These are phyloP conservation scores for Marronus borbonicus DNA, from an alignment of 2,888 invertebrate species.

Conservation along the genomic window DNA sequence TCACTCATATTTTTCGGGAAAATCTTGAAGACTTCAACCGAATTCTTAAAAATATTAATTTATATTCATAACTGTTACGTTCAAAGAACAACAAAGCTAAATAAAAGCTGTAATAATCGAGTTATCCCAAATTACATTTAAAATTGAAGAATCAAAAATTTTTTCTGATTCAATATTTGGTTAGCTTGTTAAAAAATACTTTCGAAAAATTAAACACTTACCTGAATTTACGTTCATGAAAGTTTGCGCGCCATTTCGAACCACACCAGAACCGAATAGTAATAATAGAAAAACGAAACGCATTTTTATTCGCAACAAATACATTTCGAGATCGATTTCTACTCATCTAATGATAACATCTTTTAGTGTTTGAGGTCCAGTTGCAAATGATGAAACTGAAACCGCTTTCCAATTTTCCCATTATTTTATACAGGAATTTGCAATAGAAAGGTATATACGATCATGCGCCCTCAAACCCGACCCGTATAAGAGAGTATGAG, in stretches of 20 bases:
- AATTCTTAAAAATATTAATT: too few species aligned
- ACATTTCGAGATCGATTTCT: background rate
- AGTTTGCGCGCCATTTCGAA: background rate
- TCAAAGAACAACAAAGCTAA: too few species aligned
- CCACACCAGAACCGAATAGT: background rate
- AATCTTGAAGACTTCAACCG: too few species aligned
- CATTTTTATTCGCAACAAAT: background rate
- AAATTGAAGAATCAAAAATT: background rate
- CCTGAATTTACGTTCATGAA: background rate
- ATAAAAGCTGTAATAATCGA: too few species aligned
- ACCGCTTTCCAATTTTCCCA: constrained; percentile 40
- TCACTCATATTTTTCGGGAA: too few species aligned
- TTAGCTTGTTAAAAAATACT: background rate
- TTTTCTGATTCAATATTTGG: background rate
- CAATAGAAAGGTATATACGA: background rate
- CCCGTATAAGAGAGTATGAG: background rate
- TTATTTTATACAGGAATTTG: constrained; percentile 42
- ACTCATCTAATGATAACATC: background rate
- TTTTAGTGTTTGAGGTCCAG: background rate
- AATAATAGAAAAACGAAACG: background rate
- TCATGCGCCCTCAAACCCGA: constrained; percentile 32
- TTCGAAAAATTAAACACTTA: background rate
- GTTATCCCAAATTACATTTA: too few species aligned
- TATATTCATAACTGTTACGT: too few species aligned
- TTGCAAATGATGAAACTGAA: constrained; percentile 36